Percentiles rank a stretch among this genome's conserved stretches.
phyloP scores from a whole-genome alignment of 2,797 vertebrate genomes.

The Melanogrammus aeglefinus region DNA sequence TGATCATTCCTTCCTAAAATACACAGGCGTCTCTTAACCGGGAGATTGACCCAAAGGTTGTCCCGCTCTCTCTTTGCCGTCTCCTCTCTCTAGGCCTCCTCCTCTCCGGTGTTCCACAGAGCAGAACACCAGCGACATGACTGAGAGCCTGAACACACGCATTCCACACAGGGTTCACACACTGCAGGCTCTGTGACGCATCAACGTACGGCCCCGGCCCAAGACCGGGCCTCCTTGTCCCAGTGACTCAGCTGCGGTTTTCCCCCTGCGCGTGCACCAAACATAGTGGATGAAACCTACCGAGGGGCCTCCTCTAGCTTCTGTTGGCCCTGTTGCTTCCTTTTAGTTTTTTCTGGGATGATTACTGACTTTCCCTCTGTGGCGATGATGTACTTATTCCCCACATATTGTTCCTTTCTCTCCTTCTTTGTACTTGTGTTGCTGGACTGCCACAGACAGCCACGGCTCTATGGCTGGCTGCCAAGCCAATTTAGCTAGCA shows the following conservation, averaged over 20 bases:
- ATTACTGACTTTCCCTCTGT: conserved; percentile 34
- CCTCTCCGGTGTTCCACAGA: neutral
- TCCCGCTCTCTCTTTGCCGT: conserved; percentile 27
- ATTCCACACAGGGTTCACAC: conserved; percentile 61
- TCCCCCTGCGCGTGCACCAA: neutral
- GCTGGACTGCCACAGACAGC: neutral
- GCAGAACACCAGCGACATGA: conserved; percentile 28
- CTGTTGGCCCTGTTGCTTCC: conserved; percentile 21
- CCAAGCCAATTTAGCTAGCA: neutral
- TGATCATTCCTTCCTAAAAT: conserved; percentile 51
- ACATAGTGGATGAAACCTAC: neutral
- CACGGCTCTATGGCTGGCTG: neutral
- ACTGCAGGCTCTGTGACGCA: conserved; percentile 38
- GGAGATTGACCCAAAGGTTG: conserved; percentile 59
- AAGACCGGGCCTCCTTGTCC: conserved; percentile 24
- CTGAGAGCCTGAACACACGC: conserved; percentile 32
- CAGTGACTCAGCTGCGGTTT: neutral
- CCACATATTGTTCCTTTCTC: neutral
- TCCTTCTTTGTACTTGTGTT: neutral
- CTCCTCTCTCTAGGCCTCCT: neutral
- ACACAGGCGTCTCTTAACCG: conserved; percentile 55
- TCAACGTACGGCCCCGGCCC: conserved; percentile 35
- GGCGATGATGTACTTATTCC: conserved; percentile 6
- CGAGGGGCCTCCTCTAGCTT: neutral
- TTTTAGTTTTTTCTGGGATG: conserved; percentile 5